A percentile compares a stretch with the other conserved stretches of the same genome.
phyloP scores from a whole-genome alignment of 2,797 vertebrate species.

The Choloepus didactylus region DNA sequence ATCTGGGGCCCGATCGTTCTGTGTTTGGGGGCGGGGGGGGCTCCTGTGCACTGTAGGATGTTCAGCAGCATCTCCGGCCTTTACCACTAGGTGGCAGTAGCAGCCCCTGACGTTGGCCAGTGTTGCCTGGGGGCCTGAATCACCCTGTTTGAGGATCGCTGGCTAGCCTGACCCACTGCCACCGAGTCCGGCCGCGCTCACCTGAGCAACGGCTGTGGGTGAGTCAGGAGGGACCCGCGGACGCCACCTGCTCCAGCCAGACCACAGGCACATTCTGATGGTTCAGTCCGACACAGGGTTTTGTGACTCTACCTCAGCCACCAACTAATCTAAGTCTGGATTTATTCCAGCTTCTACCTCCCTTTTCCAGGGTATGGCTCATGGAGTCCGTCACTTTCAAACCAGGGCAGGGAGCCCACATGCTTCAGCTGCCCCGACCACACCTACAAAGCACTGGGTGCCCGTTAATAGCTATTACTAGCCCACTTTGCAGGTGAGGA shows the following conservation, averaged over 20 bases:
- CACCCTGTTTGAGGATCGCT: not conserved
- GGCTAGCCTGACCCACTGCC: not conserved
- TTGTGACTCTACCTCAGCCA: not conserved
- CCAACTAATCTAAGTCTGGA: not conserved
- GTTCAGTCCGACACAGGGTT: no score
- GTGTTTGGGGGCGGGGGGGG: not conserved
- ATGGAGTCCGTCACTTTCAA: not conserved
- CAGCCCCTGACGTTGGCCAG: not conserved
- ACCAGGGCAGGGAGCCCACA: no score
- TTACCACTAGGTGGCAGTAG: not conserved
- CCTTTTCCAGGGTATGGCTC: not conserved
- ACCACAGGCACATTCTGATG: no score
- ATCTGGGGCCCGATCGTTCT: fast-evolving
- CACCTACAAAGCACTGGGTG: not conserved
- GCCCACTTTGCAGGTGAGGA: not conserved
- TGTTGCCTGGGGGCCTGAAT: not conserved
- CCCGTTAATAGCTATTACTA: fast-evolving
- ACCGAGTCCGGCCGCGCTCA: fast-evolving
- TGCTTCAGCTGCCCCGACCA: fast-evolving
- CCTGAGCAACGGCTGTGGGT: fast-evolving
- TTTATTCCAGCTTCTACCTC: not conserved
- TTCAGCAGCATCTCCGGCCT: not conserved
- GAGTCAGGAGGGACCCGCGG: not conserved
- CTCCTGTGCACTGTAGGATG: fast-evolving
- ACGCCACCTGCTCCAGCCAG: not conserved